Percentiles rank a stretch among this genome's conserved stretches.
Conservation (phyloP, 2,797 vertebrate genomes). For the Columba guinea region DNA sequence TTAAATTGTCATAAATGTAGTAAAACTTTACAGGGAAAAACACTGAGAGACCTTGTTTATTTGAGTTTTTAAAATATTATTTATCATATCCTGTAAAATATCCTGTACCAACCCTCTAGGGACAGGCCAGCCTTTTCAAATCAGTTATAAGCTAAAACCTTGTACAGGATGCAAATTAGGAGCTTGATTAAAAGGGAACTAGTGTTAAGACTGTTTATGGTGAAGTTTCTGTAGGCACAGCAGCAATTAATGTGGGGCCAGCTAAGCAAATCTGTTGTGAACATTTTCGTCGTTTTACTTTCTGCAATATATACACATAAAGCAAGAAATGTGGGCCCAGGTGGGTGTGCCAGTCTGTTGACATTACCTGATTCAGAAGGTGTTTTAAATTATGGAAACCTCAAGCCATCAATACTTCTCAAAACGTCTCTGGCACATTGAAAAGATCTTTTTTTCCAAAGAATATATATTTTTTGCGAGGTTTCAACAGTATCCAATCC, state of each 20-base stretch:
- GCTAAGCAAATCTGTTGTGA: conserved; percentile 29
- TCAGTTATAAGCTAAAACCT: neutral
- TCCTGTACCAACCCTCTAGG: neutral
- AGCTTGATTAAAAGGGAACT: conserved; percentile 25
- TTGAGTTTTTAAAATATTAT: conserved; percentile 29
- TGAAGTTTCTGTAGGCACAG: neutral
- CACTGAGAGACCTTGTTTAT: conserved; percentile 27
- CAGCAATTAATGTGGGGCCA: conserved; percentile 20
- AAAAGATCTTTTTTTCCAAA: neutral
- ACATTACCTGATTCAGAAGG: conserved; percentile 55
- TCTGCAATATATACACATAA: neutral
- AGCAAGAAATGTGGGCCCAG: conserved; percentile 23
- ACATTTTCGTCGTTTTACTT: neutral
- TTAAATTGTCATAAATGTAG: conserved; percentile 47
- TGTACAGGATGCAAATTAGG: conserved; percentile 4
- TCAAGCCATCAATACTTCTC: conserved; percentile 5
- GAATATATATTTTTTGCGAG: neutral
- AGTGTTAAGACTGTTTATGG: neutral
- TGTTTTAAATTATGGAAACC: conserved; percentile 42
- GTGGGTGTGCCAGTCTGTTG: conserved; percentile 43
- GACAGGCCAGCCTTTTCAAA: conserved; percentile 6
- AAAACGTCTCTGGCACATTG: neutral
- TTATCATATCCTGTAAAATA: conserved; percentile 18
- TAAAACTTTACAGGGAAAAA: conserved; percentile 36
- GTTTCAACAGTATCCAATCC: neutral